Percentiles rank a stretch among this genome's conserved stretches.
These are phyloP conservation scores for Triplophysa dalaica DNA, from an alignment of 2,113 vertebrate genomes.

Conservation along the genomic window DNA sequence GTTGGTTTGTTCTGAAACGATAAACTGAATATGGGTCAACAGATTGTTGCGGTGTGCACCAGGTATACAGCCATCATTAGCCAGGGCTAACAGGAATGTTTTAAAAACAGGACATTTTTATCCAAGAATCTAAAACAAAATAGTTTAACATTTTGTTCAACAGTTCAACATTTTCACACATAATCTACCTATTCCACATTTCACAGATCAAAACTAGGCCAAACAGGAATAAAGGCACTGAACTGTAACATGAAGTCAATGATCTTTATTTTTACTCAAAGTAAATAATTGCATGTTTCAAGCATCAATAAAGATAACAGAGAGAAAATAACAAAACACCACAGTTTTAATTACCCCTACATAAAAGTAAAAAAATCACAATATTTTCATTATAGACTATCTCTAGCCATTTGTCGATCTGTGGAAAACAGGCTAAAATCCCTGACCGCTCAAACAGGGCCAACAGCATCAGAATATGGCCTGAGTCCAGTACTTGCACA, in stretches of 20 bases:
- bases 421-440: conserved; percentile 3
- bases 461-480: conserved; percentile 26
- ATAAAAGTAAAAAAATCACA: no score
- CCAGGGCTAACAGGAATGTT: background rate
- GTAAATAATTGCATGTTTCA: no score
- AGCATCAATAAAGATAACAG: no score
- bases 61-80: conserved; percentile 25
- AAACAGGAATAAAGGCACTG: no score
- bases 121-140: background rate
- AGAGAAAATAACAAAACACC: no score
- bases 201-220: no score
- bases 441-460: conserved; percentile 28
- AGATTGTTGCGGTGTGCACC: conserved; percentile 39
- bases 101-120: background rate
- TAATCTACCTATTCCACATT: no score
- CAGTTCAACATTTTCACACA: no score
- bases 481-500: conserved; percentile 40
- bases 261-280: no score
- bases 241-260: no score
- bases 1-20: background rate
- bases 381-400: background rate
- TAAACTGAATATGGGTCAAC: conserved; percentile 11
- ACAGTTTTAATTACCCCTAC: no score
- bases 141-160: no score
- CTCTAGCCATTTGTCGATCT: background rate